phyloP scores from a whole-genome alignment of 2,888 invertebrate species.

The Andrena dorsata region DNA sequence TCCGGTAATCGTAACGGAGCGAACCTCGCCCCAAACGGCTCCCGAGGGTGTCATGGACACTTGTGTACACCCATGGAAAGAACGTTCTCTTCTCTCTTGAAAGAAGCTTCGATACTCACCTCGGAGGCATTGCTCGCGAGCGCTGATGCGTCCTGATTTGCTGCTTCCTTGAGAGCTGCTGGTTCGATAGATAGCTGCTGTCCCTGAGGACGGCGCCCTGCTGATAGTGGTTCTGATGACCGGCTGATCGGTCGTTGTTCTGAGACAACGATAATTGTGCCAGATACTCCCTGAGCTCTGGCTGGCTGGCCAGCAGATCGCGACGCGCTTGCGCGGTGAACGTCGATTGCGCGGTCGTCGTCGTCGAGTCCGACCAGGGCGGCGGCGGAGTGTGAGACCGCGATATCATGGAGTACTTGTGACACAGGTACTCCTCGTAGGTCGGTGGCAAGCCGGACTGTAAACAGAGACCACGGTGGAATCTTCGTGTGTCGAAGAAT shows the following conservation, averaged over 20 bases:
- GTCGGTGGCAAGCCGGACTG: slow-evolving; percentile 83
- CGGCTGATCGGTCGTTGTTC: slow-evolving; percentile 54
- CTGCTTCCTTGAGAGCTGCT: slow-evolving; percentile 78
- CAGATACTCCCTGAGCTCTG: slow-evolving; percentile 80
- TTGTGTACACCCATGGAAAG: neutral
- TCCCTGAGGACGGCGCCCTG: slow-evolving; percentile 71
- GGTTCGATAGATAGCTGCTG: slow-evolving; percentile 72
- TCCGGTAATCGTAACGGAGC: neutral
- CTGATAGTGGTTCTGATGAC: slow-evolving; percentile 61
- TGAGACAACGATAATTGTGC: slow-evolving; percentile 75
- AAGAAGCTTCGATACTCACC: slow-evolving; percentile 70
- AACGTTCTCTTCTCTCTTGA: neutral
- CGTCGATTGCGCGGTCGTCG: slow-evolving; percentile 34
- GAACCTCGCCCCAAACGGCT: neutral
- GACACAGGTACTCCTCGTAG: slow-evolving; percentile 83
- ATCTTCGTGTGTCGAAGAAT: neutral
- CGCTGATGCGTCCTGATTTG: slow-evolving; percentile 77
- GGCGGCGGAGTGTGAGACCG: slow-evolving; percentile 84
- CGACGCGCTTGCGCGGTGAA: slow-evolving; percentile 71
- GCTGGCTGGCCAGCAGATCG: slow-evolving; percentile 78
- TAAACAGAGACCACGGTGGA: slow-evolving; percentile 19
- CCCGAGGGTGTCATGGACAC: slow-evolving; percentile 39
- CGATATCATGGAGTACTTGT: slow-evolving; percentile 79
- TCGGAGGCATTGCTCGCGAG: slow-evolving; percentile 80
- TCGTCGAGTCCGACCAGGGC: slow-evolving; percentile 81